phyloP scores from a whole-genome alignment of 2,888 invertebrate genomes.

The Habroteleia sp. region DNA sequence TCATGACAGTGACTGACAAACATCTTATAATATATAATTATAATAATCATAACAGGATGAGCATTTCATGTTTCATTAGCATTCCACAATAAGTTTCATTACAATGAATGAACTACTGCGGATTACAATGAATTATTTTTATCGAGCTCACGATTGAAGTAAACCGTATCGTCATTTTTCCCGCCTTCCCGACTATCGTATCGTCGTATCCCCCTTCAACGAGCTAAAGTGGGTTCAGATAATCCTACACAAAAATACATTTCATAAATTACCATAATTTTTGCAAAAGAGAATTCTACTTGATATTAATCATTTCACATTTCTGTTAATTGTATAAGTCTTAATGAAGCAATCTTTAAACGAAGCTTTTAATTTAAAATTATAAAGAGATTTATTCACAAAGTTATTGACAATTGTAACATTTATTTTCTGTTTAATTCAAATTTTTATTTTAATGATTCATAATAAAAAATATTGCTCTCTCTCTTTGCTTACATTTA shows the following conservation, averaged over 20 bases:
- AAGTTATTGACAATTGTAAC: not conserved
- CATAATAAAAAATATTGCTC: conserved; percentile 2
- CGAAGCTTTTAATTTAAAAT: too few relatives aligned
- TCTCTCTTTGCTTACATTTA: conserved; percentile 7
- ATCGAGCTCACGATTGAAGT: conserved; percentile 45
- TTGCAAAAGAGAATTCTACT: conserved; percentile 12
- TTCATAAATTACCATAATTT: conserved; percentile 32
- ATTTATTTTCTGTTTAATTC: conserved; percentile 7
- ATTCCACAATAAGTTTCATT: conserved; percentile 41
- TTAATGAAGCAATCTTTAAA: too few relatives aligned
- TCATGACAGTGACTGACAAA: too few relatives aligned
- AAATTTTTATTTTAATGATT: conserved; percentile 7
- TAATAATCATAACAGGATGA: conserved; percentile 16
- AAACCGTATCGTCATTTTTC: conserved; percentile 46
- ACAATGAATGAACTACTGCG: conserved; percentile 36
- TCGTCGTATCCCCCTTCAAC: conserved; percentile 37
- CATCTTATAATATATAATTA: conserved; percentile 17
- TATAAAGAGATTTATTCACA: too few relatives aligned
- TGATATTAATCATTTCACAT: too few relatives aligned
- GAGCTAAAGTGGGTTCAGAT: conserved; percentile 40
- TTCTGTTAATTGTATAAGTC: conserved; percentile 14
- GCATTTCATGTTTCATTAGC: conserved; percentile 40
- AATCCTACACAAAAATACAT: conserved; percentile 26
- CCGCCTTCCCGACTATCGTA: conserved; percentile 45
- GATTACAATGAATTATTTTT: conserved; percentile 49